Evolutionary conservation across 1,140 invertebrate species (phyloP).

Genomic region (Drosophila ohnishii): DNA sequence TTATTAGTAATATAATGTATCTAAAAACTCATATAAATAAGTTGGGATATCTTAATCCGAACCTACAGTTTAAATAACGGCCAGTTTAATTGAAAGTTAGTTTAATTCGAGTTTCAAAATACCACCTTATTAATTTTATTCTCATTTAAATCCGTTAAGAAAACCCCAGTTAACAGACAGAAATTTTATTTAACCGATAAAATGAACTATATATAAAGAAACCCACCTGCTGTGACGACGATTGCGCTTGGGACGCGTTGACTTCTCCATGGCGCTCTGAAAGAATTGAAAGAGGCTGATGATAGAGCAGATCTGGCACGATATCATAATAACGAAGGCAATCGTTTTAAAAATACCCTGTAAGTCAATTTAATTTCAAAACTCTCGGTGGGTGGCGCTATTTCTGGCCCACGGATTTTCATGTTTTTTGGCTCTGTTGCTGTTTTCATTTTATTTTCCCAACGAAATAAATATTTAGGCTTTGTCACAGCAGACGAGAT

Average conservation of each 20-base stretch:
- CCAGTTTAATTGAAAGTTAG: no score
- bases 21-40: no score
- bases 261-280: constrained; percentile 57
- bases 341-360: constrained; percentile 55
- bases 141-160: neutral
- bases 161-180: neutral
- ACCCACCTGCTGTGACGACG: constrained; percentile 84
- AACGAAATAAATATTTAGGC: constrained; percentile 59
- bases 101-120: no score
- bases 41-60: no score
- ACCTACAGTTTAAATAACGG: no score
- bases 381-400: constrained; percentile 74
- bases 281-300: constrained; percentile 9
- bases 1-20: no score
- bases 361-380: constrained; percentile 71
- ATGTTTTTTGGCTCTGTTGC: constrained; percentile 71
- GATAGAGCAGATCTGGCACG: constrained; percentile 8
- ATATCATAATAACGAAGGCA: constrained; percentile 51
- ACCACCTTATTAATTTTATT: no score
- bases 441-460: constrained; percentile 55
- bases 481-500: constrained; percentile 25
- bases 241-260: constrained; percentile 84
- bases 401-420: constrained; percentile 67
- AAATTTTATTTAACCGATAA: neutral
- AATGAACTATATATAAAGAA: no score